These are phyloP conservation scores for Galerucella pusilla DNA, from an alignment of 2,888 invertebrate genomes.

Conservation along the genomic window DNA sequence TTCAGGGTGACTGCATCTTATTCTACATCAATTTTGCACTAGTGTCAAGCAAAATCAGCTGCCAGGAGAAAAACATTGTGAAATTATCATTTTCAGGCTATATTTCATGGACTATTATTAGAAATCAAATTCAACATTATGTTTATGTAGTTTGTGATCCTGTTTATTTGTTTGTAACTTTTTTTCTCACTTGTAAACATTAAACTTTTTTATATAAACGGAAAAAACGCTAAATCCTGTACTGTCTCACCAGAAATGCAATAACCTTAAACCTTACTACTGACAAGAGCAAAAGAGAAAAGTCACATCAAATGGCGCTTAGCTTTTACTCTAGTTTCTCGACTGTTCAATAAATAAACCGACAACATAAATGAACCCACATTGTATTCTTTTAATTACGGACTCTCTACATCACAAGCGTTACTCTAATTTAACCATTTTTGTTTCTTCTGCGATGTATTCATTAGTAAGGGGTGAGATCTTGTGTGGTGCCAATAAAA, in stretches of 20 bases:
- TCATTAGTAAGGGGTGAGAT: background rate
- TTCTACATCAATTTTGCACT: no score
- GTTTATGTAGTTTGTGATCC: no score
- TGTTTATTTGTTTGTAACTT: no score
- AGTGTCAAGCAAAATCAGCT: no score
- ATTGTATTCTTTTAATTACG: slow-evolving; percentile 52
- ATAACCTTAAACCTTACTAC: slow-evolving; percentile 51
- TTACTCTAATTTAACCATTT: slow-evolving; percentile 3
- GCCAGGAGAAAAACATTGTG: no score
- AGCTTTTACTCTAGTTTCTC: slow-evolving; percentile 46
- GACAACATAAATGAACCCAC: slow-evolving; percentile 50
- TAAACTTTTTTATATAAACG: background rate
- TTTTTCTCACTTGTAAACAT: no score
- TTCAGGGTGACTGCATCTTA: no score
- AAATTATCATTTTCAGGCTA: no score
- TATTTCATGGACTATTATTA: no score
- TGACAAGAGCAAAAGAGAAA: slow-evolving; percentile 48
- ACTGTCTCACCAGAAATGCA: slow-evolving; percentile 45
- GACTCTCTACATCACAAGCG: slow-evolving; percentile 10
- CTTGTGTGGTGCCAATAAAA: background rate
- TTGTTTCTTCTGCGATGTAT: background rate
- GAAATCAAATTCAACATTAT: no score
- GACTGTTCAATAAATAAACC: slow-evolving; percentile 51
- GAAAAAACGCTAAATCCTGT: background rate
- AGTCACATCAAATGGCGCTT: slow-evolving; percentile 51